Evolutionary conservation across 1,140 invertebrate species (phyloP), one percentile per base, ranked within the genome.

Genomic region (Bombus pascuorum): DNA sequence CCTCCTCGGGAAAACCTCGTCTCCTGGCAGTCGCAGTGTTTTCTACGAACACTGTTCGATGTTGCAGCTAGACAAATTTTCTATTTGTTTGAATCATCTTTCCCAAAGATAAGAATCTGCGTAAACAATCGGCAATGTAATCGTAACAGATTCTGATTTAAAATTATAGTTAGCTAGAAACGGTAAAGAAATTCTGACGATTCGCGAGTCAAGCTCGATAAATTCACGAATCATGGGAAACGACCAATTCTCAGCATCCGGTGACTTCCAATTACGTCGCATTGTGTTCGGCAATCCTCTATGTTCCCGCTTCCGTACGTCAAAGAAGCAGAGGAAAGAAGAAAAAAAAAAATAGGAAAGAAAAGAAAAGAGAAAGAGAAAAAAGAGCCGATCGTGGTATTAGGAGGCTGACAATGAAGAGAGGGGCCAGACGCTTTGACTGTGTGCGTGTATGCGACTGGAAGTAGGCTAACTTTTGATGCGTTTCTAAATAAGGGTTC

Each of bases 221-320:
- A 74, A 81, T 85, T 37, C 78, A 74, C 32, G 72, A 86, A 75
- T 82, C 85, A 82, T 86, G 85, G 80, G 85, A 86, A 86, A 81
- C 78, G 57, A 32, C 85, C 70, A 65, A 82, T 86, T 86, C 85
- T 86, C 80, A 86, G 80, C 85, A 86, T 86, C 73, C 85, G 85
- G 85, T 76, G 80, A 75, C 85, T 75, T 59, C 80, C 85, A 86
- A 86, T 86, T 86, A 86, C 85, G 72, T 81, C 32, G 79, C 85
- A 86, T 86, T 86, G 85, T 86, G 80, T 62, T 73, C 22, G 39
- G 65, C 32, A 57, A 83, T 86, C 79, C 85, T 76, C 44, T 34
- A 5, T 59, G 28, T 68, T 70, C 79, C 72, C 62, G 62, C 44
- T 76, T 76, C 73, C 65, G 80, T 53, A 44, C 81, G 32, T n/a